phyloP scores from a whole-genome alignment of 1,140 invertebrate genomes.

The Penaeus indicus region DNA sequence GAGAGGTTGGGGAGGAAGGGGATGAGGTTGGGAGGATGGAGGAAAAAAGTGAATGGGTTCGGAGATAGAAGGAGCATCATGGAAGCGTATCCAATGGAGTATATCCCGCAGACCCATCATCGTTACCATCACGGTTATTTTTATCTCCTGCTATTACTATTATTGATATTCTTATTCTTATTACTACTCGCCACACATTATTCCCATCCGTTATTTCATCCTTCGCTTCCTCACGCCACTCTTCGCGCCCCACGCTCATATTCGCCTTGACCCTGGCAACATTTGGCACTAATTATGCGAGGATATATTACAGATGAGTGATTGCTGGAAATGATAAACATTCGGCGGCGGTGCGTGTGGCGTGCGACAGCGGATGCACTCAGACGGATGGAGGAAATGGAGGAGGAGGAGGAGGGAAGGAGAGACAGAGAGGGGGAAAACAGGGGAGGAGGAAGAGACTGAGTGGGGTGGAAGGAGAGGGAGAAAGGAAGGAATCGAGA shows the following conservation, averaged over 20 bases:
- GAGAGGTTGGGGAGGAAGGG: neutral
- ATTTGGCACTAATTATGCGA: conserved; percentile 3
- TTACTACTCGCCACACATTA: neutral
- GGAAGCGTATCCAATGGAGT: neutral
- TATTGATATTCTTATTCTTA: neutral
- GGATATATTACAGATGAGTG: conserved; percentile 20
- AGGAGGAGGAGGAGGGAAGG: neutral
- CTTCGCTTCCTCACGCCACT: too few relatives aligned
- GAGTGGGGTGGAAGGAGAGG: neutral
- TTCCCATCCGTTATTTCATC: too few relatives aligned
- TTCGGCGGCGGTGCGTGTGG: conserved; percentile 39
- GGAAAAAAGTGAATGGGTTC: neutral
- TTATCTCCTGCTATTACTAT: neutral
- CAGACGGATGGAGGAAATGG: conserved; percentile 1
- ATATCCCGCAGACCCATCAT: neutral
- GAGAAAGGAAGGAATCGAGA: neutral
- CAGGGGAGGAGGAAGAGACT: neutral
- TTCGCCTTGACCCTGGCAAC: too few relatives aligned
- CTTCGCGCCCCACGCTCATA: too few relatives aligned
- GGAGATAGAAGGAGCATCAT: neutral
- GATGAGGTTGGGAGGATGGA: neutral
- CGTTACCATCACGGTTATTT: neutral
- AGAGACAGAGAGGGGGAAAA: neutral
- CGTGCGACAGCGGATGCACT: conserved; percentile 29
- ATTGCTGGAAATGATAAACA: conserved; percentile 18